These are phyloP conservation scores for Ploceus nigricollis DNA, from an alignment of 2,113 vertebrate genomes.

Conservation along the genomic window DNA sequence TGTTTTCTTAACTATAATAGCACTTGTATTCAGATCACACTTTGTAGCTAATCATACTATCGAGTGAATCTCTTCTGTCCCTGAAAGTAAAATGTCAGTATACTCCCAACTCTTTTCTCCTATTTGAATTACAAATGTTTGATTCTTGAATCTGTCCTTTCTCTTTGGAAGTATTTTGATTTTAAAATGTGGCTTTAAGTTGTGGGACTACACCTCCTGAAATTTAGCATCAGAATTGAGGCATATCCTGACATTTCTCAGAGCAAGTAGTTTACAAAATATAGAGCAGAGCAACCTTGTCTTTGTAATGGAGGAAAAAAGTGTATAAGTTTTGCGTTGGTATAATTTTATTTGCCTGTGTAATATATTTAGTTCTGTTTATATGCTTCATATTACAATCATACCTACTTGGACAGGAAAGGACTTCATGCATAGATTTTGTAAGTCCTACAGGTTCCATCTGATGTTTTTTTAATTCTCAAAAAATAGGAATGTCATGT, in stretches of 20 bases:
- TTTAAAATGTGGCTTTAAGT: background rate
- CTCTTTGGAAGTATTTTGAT: background rate
- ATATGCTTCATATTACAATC: background rate
- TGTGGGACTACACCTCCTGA: background rate
- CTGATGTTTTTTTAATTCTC: background rate
- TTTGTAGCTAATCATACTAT: background rate
- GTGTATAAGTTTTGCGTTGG: background rate
- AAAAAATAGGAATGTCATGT: background rate
- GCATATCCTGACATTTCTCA: background rate
- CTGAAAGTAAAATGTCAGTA: background rate
- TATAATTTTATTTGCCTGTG: background rate
- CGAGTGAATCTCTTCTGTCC: background rate
- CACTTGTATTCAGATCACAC: background rate
- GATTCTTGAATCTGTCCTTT: background rate
- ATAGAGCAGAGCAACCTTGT: background rate
- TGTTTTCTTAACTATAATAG: background rate
- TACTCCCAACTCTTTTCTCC: background rate
- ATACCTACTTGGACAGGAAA: background rate
- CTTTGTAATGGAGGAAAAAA: background rate
- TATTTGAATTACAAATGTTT: background rate
- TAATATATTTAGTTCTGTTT: background rate
- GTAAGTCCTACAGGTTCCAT: background rate
- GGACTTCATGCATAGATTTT: background rate
- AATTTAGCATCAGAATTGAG: background rate
- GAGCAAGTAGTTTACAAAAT: background rate